phyloP scores from a whole-genome alignment of 2,113 vertebrate species.

The Alectura lathami region DNA sequence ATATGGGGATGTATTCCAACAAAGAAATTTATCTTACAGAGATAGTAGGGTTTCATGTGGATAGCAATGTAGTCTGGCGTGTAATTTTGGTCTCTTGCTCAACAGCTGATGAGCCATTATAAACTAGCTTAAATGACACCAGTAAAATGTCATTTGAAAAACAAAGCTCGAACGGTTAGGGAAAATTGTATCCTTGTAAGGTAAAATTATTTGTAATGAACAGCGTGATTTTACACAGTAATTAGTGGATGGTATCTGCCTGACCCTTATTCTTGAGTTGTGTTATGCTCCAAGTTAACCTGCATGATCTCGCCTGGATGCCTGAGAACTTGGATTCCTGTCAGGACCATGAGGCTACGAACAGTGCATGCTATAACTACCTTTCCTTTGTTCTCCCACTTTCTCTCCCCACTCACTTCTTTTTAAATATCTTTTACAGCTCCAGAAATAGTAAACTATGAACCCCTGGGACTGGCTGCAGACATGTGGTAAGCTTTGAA shows the following conservation, averaged over 20 bases:
- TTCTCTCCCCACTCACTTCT: neutral
- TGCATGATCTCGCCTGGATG: neutral
- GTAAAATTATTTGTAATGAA: neutral
- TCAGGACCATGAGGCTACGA: neutral
- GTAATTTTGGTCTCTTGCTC: neutral
- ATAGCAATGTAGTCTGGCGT: neutral
- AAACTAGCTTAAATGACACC: neutral
- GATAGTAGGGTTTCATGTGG: neutral
- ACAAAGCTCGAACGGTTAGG: neutral
- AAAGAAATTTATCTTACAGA: neutral
- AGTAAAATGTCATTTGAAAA: neutral
- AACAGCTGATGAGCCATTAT: neutral
- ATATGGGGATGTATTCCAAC: neutral
- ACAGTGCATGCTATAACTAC: neutral
- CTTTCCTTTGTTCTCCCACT: neutral
- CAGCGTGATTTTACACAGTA: neutral
- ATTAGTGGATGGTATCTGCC: neutral
- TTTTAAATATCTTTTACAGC: constrained; percentile 80
- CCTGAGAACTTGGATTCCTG: neutral
- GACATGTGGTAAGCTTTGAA: constrained; percentile 93
- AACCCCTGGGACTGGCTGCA: constrained; percentile 90
- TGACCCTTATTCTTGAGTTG: neutral
- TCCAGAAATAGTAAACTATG: constrained; percentile 98
- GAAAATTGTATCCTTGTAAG: neutral
- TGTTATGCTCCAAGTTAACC: neutral